Evolutionary conservation across 2,888 invertebrate species (phyloP).

Genomic region (Drosophila gaucha): DNA sequence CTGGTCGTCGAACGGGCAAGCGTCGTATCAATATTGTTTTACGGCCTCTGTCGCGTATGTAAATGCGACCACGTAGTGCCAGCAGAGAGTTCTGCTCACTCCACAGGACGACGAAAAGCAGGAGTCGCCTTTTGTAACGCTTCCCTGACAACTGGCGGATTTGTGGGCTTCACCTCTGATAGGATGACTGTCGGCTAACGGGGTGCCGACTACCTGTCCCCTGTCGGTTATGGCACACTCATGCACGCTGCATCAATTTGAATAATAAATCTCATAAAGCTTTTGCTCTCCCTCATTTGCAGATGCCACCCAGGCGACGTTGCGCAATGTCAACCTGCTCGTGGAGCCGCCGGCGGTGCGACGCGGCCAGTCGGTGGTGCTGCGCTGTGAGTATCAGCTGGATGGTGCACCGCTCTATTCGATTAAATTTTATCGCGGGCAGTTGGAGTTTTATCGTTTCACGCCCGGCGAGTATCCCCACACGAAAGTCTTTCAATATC

Average conservation of each 20-base stretch:
- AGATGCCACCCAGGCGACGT: slow-evolving; percentile 86
- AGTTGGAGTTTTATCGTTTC: slow-evolving; percentile 89
- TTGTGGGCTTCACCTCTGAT: slow-evolving; percentile 37
- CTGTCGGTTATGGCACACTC: slow-evolving; percentile 37
- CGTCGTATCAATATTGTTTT: slow-evolving; percentile 73
- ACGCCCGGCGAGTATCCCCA: slow-evolving; percentile 88
- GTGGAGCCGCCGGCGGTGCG: slow-evolving; percentile 88
- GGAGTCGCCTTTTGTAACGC: slow-evolving; percentile 5
- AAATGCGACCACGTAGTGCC: slow-evolving; percentile 55
- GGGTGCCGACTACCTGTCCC: slow-evolving; percentile 5
- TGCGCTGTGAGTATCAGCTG: slow-evolving; percentile 88
- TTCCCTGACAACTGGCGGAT: slow-evolving; percentile 41
- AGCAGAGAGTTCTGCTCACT: slow-evolving; percentile 14
- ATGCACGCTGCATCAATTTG: slow-evolving; percentile 53
- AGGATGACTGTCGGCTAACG: slow-evolving; percentile 19
- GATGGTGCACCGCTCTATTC: slow-evolving; percentile 89
- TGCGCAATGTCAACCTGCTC: slow-evolving; percentile 85
- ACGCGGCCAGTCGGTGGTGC: slow-evolving; percentile 87
- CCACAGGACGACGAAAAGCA: slow-evolving; percentile 8
- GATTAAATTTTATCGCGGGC: slow-evolving; percentile 89
- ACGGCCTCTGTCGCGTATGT: slow-evolving; percentile 54
- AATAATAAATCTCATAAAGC: slow-evolving; percentile 65
- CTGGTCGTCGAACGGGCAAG: slow-evolving; percentile 33
- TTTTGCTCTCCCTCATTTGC: slow-evolving; percentile 37
- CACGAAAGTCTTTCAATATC: slow-evolving; percentile 88